phyloP scores from a whole-genome alignment of 2,113 vertebrate species.

The Aegithalos caudatus region DNA sequence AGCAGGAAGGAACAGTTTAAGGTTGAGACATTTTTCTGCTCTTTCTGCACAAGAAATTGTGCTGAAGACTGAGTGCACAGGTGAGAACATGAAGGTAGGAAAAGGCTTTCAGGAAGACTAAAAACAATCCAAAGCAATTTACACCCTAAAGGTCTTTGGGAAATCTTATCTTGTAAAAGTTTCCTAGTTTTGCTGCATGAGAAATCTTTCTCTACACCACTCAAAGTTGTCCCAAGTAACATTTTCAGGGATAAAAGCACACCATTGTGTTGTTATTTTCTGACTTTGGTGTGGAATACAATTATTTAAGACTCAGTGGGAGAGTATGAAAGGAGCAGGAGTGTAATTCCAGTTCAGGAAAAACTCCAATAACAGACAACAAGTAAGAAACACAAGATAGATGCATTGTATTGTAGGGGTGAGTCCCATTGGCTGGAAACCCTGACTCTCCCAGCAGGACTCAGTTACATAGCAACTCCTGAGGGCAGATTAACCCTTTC shows the following conservation, averaged over 20 bases:
- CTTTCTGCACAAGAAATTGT: background rate
- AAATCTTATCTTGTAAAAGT: background rate
- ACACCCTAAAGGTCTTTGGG: background rate
- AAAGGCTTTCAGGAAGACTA: background rate
- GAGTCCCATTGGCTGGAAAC: conserved; percentile 33
- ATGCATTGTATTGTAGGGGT: conserved; percentile 17
- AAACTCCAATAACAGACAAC: conserved; percentile 45
- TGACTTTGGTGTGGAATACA: conserved; percentile 18
- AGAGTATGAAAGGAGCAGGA: conserved; percentile 33
- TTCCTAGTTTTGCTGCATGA: background rate
- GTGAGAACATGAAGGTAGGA: background rate
- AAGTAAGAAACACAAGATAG: conserved; percentile 38
- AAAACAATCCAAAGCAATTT: background rate
- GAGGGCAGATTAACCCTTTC: conserved; percentile 50
- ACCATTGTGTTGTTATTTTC: background rate
- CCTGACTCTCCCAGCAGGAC: conserved; percentile 35
- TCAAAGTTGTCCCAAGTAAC: background rate
- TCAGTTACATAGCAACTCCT: conserved; percentile 46
- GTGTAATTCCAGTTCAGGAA: conserved; percentile 53
- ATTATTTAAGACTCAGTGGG: conserved; percentile 22
- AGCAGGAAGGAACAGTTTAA: conserved; percentile 51
- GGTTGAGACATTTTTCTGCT: background rate
- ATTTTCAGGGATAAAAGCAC: background rate
- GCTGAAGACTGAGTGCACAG: background rate
- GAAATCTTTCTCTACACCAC: background rate